Percentiles rank a stretch among this genome's conserved stretches.
These are phyloP conservation scores for Gouania willdenowi DNA, from an alignment of 2,797 vertebrate species.

Conservation along the genomic window DNA sequence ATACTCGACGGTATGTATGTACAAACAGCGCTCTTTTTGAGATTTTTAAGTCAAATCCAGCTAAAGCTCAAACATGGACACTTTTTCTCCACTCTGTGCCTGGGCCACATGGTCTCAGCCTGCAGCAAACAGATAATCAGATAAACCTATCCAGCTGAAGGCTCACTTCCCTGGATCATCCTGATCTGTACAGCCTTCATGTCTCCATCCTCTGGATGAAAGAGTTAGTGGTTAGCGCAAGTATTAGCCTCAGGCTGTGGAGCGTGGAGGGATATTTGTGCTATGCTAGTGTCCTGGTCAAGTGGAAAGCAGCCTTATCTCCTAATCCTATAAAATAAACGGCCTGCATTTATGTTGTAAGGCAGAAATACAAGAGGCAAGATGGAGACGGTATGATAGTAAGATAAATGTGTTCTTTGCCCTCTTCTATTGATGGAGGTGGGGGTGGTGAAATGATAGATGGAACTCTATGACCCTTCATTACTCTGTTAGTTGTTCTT, in stretches of 20 bases:
- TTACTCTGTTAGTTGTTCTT: conserved; percentile 24
- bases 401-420: conserved; percentile 50
- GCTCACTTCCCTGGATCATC: conserved; percentile 49
- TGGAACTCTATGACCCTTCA: conserved; percentile 26
- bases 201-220: conserved; percentile 22
- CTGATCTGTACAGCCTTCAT: conserved; percentile 27
- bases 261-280: conserved; percentile 45
- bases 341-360: conserved; percentile 63
- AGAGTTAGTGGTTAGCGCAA: conserved; percentile 39
- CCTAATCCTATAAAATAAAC: conserved; percentile 71
- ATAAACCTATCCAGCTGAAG: conserved; percentile 53
- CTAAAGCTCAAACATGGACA: conserved; percentile 27
- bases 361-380: conserved; percentile 37
- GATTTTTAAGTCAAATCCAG: conserved; percentile 20
- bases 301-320: conserved; percentile 57
- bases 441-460: conserved; percentile 38
- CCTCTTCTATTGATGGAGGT: conserved; percentile 23
- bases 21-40: too few species aligned
- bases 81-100: conserved; percentile 7
- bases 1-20: too few species aligned
- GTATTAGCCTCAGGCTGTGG: conserved; percentile 47
- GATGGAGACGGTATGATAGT: conserved; percentile 30
- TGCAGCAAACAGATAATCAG: conserved; percentile 42
- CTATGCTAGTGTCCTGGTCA: conserved; percentile 34
- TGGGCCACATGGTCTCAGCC: conserved; percentile 28